Conservation (phyloP, 2,113 vertebrate genomes). For the Sphyrna mokarran region DNA sequence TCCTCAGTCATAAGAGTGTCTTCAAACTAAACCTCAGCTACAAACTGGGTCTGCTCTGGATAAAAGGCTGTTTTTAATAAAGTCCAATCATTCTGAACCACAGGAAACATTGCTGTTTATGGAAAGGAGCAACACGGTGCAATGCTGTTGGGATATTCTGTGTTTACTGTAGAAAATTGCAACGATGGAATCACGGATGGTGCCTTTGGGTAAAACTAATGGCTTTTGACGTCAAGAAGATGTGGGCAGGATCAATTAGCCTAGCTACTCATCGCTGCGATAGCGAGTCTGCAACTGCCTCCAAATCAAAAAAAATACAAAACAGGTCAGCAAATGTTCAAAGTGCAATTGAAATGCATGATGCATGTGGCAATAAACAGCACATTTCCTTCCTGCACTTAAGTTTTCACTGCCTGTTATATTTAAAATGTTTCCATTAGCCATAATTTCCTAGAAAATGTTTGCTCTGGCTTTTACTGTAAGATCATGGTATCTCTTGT, state of each 20-base stretch:
- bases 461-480: constrained; percentile 32
- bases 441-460: constrained; percentile 26
- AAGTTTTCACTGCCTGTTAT: constrained; percentile 22
- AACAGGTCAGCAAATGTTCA: constrained; percentile 28
- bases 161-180: constrained; percentile 9
- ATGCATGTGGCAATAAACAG: not conserved
- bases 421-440: constrained; percentile 35
- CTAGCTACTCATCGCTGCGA: not conserved
- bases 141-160: not conserved
- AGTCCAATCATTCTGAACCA: no score
- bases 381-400: constrained; percentile 28
- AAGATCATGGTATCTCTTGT: constrained; percentile 25
- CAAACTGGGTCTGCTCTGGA: not conserved
- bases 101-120: not conserved
- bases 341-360: constrained; percentile 30
- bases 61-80: not conserved
- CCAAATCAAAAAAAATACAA: constrained; percentile 21
- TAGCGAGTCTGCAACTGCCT: not conserved
- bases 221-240: constrained; percentile 9
- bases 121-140: not conserved
- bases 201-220: not conserved
- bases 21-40: not conserved
- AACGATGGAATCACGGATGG: not conserved
- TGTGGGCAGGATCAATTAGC: constrained; percentile 19
- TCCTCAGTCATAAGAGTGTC: not conserved